phyloP scores from a whole-genome alignment of 2,888 invertebrate genomes.

The Eristalis arbustorum region DNA sequence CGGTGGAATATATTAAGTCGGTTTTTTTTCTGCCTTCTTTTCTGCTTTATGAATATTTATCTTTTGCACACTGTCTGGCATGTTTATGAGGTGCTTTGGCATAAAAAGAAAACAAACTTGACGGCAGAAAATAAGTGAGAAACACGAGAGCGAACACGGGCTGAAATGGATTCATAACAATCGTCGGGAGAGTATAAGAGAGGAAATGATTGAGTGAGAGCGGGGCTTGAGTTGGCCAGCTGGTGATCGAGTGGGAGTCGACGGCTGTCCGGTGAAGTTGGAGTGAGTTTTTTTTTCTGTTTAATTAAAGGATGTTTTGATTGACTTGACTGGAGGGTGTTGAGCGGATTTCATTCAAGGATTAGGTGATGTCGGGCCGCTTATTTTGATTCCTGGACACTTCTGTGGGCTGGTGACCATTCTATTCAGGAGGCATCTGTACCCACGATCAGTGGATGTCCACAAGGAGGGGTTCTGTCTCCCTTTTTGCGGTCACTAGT shows the following conservation, averaged over 20 bases:
- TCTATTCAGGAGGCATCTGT: too few species aligned
- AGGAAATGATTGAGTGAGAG: conserved; percentile 17
- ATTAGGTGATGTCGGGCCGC: too few species aligned
- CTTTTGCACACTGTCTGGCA: conserved; percentile 23
- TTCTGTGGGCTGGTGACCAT: too few species aligned
- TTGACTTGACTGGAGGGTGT: neutral
- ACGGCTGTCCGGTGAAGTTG: neutral
- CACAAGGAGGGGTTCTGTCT: too few species aligned
- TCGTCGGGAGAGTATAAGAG: conserved; percentile 37
- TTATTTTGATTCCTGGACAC: too few species aligned
- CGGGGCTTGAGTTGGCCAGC: neutral
- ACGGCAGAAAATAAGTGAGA: neutral
- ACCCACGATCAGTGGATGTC: too few species aligned
- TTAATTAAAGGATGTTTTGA: conserved; percentile 12
- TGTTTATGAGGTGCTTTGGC: conserved; percentile 25
- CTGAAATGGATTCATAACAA: neutral
- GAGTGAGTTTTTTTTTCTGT: conserved; percentile 6
- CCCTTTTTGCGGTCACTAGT: too few species aligned
- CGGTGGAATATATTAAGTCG: conserved; percentile 24
- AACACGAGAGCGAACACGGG: neutral
- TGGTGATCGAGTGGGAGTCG: neutral
- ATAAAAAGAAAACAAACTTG: conserved; percentile 8
- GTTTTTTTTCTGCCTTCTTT: neutral
- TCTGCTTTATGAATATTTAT: conserved; percentile 41
- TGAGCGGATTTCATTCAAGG: neutral